phyloP scores from a whole-genome alignment of 2,797 vertebrate genomes.

The Pangasius mekongensis region DNA sequence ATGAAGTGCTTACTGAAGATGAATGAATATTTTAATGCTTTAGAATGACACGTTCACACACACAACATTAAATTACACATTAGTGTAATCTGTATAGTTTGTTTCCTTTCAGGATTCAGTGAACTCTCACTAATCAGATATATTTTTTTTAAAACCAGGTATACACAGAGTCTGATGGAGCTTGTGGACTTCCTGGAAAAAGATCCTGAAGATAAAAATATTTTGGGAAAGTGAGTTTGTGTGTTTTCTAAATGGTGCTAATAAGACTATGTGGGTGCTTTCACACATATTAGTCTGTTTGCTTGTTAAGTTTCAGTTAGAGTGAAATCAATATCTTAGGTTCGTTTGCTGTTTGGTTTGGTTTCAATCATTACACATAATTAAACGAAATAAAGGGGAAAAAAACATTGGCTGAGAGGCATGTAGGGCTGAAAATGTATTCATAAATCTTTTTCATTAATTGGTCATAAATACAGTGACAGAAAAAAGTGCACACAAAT shows the following conservation, averaged over 20 bases:
- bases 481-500: background rate
- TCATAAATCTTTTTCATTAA: background rate
- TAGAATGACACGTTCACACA: background rate
- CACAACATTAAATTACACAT: background rate
- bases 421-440: background rate
- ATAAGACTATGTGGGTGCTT: background rate
- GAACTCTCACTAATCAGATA: constrained; percentile 18
- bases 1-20: background rate
- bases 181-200: constrained; percentile 90
- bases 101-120: background rate
- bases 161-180: constrained; percentile 92
- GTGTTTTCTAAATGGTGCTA: background rate
- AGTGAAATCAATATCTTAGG: background rate
- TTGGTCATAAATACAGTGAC: background rate
- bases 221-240: constrained; percentile 83
- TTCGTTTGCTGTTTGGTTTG: background rate
- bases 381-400: background rate
- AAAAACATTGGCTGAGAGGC: background rate
- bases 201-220: constrained; percentile 85
- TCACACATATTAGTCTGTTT: background rate
- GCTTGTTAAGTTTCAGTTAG: background rate
- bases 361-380: background rate
- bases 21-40: background rate
- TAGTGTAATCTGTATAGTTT: background rate
- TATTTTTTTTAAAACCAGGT: constrained; percentile 78